phyloP scores from a whole-genome alignment of 1,140 invertebrate genomes.

The Acromyrmex charruanus region DNA sequence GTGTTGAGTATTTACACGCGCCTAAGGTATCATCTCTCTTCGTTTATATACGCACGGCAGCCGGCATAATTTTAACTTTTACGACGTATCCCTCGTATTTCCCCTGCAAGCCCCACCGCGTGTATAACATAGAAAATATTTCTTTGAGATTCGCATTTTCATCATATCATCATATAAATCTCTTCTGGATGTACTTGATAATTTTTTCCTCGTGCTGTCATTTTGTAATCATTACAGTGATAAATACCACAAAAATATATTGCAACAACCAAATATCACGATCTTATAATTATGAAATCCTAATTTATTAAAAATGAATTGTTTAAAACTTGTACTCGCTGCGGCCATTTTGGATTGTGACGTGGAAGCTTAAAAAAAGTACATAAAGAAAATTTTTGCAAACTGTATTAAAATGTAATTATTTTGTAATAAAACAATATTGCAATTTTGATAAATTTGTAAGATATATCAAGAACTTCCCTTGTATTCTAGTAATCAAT shows the following conservation, averaged over 20 bases:
- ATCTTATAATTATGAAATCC: neutral
- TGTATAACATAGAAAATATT: constrained; percentile 24
- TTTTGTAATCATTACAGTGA: neutral
- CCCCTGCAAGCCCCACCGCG: neutral
- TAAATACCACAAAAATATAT: neutral
- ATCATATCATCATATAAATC: neutral
- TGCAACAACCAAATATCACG: neutral
- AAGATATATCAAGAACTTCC: too few species aligned
- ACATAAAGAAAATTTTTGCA: too few species aligned
- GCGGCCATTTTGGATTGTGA: too few species aligned
- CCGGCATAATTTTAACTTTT: constrained; percentile 69
- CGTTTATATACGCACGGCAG: constrained; percentile 19
- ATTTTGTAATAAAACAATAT: too few species aligned
- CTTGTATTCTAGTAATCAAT: too few species aligned
- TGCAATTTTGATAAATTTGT: too few species aligned
- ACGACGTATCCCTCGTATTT: constrained; percentile 47
- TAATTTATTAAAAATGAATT: constrained; percentile 15
- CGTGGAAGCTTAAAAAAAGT: too few species aligned
- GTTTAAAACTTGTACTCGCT: neutral
- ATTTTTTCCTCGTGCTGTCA: neutral
- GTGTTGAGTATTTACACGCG: constrained; percentile 64
- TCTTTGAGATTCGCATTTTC: constrained; percentile 36
- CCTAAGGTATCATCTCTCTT: constrained; percentile 62
- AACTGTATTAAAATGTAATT: too few species aligned
- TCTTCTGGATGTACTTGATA: neutral